phyloP scores from a whole-genome alignment of 1,140 invertebrate species.

The Lepidurus apus region DNA sequence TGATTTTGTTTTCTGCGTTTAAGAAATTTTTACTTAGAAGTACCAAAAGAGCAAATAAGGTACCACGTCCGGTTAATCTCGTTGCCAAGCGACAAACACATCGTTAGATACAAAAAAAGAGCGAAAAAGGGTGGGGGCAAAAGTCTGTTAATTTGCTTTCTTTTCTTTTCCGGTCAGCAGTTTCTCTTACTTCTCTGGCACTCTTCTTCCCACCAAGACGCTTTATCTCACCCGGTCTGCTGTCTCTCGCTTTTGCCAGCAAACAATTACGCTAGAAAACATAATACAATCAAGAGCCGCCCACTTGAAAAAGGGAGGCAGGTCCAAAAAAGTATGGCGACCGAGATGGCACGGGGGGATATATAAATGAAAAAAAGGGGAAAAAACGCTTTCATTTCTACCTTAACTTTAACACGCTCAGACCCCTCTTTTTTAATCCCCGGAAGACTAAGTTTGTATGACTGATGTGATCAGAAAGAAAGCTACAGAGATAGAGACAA shows the following conservation, averaged over 20 bases:
- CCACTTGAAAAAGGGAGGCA: background rate
- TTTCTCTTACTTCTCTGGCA: conserved; percentile 13
- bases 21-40: background rate
- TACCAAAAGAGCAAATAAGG: conserved; percentile 6
- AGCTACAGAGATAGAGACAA: background rate
- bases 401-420: background rate
- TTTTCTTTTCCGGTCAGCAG: conserved; percentile 4
- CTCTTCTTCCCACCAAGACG: background rate
- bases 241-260: background rate
- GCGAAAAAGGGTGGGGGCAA: background rate
- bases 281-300: background rate
- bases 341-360: background rate
- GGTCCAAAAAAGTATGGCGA: background rate
- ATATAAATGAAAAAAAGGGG: background rate
- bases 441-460: background rate
- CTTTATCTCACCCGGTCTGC: background rate
- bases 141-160: background rate
- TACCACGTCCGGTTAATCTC: conserved; percentile 10
- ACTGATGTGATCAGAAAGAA: background rate
- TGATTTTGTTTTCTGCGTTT: background rate
- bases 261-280: conserved; percentile 16
- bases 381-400: background rate
- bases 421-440: background rate
- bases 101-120: conserved; percentile 10
- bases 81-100: conserved; percentile 14